These are phyloP conservation scores for Creontiades dilutus DNA, from an alignment of 2,888 invertebrate species.

Conservation along the genomic window DNA sequence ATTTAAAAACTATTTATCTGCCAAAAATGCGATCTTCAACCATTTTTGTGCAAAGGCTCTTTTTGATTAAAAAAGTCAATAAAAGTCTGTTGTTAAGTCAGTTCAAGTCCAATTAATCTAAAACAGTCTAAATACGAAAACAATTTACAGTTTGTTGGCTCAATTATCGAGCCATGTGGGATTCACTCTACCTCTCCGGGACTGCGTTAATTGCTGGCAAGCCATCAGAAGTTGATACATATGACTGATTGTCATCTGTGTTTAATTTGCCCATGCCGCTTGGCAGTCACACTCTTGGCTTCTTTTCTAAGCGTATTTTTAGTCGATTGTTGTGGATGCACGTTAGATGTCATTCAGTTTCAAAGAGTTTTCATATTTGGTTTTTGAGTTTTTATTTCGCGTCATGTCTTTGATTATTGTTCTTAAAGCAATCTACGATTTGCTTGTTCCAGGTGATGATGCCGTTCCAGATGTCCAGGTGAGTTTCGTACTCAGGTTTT, in stretches of 20 bases:
- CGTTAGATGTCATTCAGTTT: slow-evolving; percentile 1
- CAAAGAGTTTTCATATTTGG: not conserved
- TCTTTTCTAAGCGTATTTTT: slow-evolving; percentile 2
- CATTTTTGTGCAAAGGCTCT: too few relatives aligned
- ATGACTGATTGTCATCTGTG: not conserved
- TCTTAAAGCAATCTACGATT: slow-evolving; percentile 18
- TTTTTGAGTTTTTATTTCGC: not conserved
- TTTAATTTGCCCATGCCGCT: not conserved
- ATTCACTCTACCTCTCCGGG: too few relatives aligned
- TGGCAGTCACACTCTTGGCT: not conserved
- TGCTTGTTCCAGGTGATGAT: slow-evolving; percentile 57
- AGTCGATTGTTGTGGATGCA: not conserved
- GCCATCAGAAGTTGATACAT: not conserved
- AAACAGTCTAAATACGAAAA: too few relatives aligned
- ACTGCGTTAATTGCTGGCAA: slow-evolving; percentile 15
- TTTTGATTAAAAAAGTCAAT: too few relatives aligned
- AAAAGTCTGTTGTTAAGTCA: too few relatives aligned
- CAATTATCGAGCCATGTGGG: too few relatives aligned
- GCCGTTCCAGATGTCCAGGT: slow-evolving; percentile 52
- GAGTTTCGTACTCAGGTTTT: not conserved
- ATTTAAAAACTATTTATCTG: too few relatives aligned
- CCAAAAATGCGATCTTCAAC: too few relatives aligned
- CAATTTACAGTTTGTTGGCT: too few relatives aligned
- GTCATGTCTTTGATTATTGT: not conserved
- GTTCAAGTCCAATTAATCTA: too few relatives aligned